Base-by-base conservation (phyloP, 30 jellyfish, hydroid and myxozoan species). In the Aurelia coerulea region DNA sequence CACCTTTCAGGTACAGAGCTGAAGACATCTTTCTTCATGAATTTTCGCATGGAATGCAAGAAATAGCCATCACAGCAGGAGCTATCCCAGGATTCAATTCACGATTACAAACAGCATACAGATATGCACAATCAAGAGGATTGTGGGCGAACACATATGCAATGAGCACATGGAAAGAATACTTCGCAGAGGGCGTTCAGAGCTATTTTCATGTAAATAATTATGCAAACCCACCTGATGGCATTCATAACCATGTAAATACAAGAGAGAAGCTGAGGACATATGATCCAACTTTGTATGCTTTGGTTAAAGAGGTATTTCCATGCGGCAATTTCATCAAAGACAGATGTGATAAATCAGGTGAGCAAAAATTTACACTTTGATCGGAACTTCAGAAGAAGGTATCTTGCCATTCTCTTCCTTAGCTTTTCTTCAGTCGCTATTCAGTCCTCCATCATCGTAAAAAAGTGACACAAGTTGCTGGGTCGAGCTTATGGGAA, bases 11-110 rank as follows among this genome's bases (percentile, higher is more conserved):
- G 81, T 89, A 90, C 85, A 60, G 90, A 37, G 58, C 9, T 10
- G 97, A 90, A 62, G 97, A 90, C 76, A 90, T 90, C 9, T 90
- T 90, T 56, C 83, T 90, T 70, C 97, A 90, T 72, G 97, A 90
- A 72, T 81, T 90, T 62, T 74, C 97, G 1, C 97, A 90, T 75
- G 94, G 90, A 12, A 83, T 90, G 34, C 92, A 90, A 63, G 97
- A 90, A 63, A 51, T 90, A 14, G 97, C 97, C 16, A 52, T 90
- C 16, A 70, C 80, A 58, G 75, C 86, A 8, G 94, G 92, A 41
- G 97, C 92, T 52, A 81, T 90, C 79, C 97, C 91, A 19, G 94
- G 94, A n/a, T 90, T 49, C 81, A 74, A 68, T 37, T 16, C 88
- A 19, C 84, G 92, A 12, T 46, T 90, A 63, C 88, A 81, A 73